phyloP scores from a whole-genome alignment of 1,140 invertebrate species.

The Kradibia gibbosae region DNA sequence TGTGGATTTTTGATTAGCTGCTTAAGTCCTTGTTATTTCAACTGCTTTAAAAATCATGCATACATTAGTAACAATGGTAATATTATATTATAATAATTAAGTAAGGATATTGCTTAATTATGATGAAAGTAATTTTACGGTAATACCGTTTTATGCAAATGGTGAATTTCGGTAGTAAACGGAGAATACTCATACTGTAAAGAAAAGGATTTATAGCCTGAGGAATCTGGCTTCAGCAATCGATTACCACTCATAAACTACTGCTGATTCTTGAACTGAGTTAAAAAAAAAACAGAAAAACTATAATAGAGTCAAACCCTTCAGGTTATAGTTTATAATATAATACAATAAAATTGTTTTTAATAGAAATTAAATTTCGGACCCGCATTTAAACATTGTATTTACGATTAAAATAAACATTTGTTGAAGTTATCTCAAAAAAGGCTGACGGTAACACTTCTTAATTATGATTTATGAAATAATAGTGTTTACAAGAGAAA shows the following conservation, averaged over 20 bases:
- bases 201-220: constrained; percentile 40
- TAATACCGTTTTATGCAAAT: no score
- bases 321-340: not conserved
- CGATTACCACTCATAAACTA: constrained; percentile 26
- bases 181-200: not conserved
- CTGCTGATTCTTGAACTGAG: not conserved
- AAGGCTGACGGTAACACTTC: not conserved
- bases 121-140: no score
- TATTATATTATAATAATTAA: no score
- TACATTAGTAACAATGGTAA: no score
- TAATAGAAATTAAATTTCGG: not conserved
- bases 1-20: not conserved
- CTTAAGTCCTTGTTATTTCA: no score
- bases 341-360: not conserved
- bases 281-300: not conserved
- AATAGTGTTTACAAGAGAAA: no score
- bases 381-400: no score
- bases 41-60: no score
- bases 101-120: no score
- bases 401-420: not conserved
- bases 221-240: constrained; percentile 31
- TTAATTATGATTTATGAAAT: no score
- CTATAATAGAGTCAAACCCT: not conserved
- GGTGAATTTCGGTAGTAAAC: no score
- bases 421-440: not conserved